phyloP scores from a whole-genome alignment of 2,888 invertebrate genomes.

The Bellardia bayeri region DNA sequence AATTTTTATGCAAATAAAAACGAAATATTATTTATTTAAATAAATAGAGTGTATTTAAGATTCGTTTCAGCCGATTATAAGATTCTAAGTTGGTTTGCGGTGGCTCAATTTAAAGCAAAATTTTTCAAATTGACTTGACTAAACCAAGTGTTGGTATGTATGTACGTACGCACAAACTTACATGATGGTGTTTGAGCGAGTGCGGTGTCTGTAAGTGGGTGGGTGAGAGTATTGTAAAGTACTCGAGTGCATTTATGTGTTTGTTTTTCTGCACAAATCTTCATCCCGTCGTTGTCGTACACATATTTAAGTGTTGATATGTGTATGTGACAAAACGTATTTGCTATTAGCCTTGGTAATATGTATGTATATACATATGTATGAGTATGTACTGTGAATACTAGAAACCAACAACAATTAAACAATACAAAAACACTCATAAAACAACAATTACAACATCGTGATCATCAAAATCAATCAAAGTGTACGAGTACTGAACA shows the following conservation, averaged over 20 bases:
- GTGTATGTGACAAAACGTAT: constrained; percentile 64
- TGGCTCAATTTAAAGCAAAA: background rate
- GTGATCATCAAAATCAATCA: constrained; percentile 34
- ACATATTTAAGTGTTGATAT: constrained; percentile 43
- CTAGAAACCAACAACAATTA: constrained; percentile 2
- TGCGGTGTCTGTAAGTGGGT: background rate
- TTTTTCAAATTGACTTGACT: background rate
- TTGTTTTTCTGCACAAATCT: background rate
- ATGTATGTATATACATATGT: background rate
- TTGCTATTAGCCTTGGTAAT: constrained; percentile 45
- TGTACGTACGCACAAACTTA: background rate
- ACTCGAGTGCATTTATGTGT: background rate
- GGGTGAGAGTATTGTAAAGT: background rate
- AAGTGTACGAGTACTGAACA: background rate
- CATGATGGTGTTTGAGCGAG: background rate
- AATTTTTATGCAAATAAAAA: no score
- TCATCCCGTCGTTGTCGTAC: background rate
- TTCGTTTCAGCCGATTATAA: no score
- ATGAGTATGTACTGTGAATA: background rate
- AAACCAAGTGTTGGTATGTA: background rate
- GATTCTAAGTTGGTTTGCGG: background rate
- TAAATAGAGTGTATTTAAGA: no score
- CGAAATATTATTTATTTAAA: no score
- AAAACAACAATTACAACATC: constrained; percentile 16
- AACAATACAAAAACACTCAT: background rate